Evolutionary conservation across 2,888 invertebrate genomes (phyloP).

Genomic region (Scaptomyza cyrtandrae): DNA sequence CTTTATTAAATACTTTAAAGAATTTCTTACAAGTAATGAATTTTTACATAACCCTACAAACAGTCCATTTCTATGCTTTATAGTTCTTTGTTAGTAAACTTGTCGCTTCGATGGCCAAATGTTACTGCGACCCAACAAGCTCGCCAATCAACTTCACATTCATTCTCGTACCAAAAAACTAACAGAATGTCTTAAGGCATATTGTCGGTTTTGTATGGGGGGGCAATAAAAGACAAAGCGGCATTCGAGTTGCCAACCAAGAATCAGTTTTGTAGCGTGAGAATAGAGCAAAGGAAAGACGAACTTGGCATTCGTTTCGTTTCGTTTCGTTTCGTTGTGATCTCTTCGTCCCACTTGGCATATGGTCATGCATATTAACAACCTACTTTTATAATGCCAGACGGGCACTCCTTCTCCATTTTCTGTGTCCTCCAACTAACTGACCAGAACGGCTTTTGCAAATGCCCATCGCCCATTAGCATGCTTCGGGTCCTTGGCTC

Average conservation of each 20-base stretch:
- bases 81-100: slow-evolving; percentile 3
- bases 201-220: slow-evolving; percentile 32
- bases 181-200: slow-evolving; percentile 53
- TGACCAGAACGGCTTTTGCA: slow-evolving; percentile 62
- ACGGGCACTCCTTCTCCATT: slow-evolving; percentile 4
- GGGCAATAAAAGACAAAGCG: slow-evolving; percentile 55
- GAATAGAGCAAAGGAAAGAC: background rate
- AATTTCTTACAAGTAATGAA: too few relatives aligned
- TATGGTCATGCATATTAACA: slow-evolving; percentile 83
- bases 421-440: slow-evolving; percentile 33
- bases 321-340: slow-evolving; percentile 20
- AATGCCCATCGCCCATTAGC: slow-evolving; percentile 56
- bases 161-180: slow-evolving; percentile 41
- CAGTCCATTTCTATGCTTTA: background rate
- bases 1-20: too few relatives aligned
- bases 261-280: slow-evolving; percentile 49
- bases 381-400: slow-evolving; percentile 75
- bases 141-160: slow-evolving; percentile 48
- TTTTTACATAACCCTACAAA: slow-evolving; percentile 2
- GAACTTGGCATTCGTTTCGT: slow-evolving; percentile 53
- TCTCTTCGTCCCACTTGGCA: slow-evolving; percentile 61
- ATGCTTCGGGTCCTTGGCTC: slow-evolving; percentile 26
- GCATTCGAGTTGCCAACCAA: slow-evolving; percentile 32
- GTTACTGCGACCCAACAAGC: slow-evolving; percentile 29
- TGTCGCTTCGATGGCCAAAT: slow-evolving; percentile 11